Evolutionary conservation across 2,888 invertebrate species (phyloP).

Genomic region (Synanthedon andrenaeformis): DNA sequence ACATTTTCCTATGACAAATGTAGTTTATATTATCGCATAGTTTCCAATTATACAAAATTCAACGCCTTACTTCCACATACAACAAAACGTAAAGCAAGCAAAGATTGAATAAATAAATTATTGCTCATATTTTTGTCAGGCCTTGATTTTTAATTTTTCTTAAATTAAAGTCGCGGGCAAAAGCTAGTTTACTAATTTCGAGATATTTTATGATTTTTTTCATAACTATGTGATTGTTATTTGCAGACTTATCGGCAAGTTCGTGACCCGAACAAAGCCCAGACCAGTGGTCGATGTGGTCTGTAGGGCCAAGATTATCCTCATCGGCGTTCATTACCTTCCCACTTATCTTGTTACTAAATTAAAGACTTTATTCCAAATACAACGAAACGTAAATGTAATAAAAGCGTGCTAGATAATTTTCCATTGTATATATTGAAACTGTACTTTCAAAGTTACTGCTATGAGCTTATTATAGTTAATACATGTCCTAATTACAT

Average conservation of each 20-base stretch:
- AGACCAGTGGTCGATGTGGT: conserved; percentile 42
- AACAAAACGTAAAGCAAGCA: too few species aligned
- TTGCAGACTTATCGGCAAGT: conserved; percentile 38
- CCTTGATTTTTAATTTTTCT: too few species aligned
- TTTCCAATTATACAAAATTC: too few species aligned
- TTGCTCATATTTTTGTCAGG: too few species aligned
- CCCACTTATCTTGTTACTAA: neutral
- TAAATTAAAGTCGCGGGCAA: too few species aligned
- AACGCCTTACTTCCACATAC: too few species aligned
- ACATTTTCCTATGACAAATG: too few species aligned
- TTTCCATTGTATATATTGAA: neutral
- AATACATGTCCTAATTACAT: too few species aligned
- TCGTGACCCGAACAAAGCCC: conserved; percentile 42
- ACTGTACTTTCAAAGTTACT: neutral
- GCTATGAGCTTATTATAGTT: neutral
- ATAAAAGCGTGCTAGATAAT: neutral
- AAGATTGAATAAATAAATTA: too few species aligned
- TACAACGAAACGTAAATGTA: neutral
- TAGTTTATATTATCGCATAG: too few species aligned
- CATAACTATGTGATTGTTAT: neutral
- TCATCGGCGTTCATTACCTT: neutral
- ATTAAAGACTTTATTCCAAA: neutral
- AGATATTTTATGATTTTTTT: neutral
- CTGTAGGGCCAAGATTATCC: conserved; percentile 16
- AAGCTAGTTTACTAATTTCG: too few species aligned